Evolutionary conservation across 2,797 vertebrate genomes (phyloP).

Genomic region (Lacerta agilis): DNA sequence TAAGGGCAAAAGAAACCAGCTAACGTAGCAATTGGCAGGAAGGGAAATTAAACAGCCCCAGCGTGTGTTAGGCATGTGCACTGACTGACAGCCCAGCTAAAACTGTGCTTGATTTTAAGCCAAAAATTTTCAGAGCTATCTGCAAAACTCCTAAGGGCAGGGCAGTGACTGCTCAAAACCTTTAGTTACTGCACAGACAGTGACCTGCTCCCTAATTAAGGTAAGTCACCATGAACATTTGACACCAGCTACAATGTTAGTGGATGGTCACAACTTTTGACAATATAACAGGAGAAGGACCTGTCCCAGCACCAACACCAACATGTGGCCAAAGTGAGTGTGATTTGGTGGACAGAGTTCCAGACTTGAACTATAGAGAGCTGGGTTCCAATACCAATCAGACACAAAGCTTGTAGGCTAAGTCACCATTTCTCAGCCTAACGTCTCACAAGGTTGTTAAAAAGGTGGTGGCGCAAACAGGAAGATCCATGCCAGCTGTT

Average conservation of each 20-base stretch:
- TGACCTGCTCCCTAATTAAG: background rate
- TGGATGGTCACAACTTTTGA: too few species aligned
- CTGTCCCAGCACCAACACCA: too few species aligned
- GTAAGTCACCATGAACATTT: background rate
- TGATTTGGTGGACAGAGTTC: background rate
- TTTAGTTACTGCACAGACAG: background rate
- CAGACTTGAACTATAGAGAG: background rate
- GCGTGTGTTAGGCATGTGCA: background rate
- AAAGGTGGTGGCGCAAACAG: background rate
- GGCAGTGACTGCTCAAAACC: background rate
- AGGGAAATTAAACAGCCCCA: background rate
- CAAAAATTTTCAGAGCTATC: background rate
- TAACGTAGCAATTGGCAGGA: background rate
- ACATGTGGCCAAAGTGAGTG: background rate
- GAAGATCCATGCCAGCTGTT: background rate
- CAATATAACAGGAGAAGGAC: background rate
- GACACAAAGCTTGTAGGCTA: background rate
- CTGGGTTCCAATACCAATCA: background rate
- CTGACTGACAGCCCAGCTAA: background rate
- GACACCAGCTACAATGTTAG: background rate
- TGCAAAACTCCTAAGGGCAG: background rate
- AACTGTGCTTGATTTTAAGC: background rate
- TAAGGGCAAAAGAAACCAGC: conserved; percentile 42
- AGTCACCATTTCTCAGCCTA: background rate
- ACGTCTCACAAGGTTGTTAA: background rate